Conservation (phyloP, 2,113 vertebrate genomes). For the Prunella fulvescens region DNA sequence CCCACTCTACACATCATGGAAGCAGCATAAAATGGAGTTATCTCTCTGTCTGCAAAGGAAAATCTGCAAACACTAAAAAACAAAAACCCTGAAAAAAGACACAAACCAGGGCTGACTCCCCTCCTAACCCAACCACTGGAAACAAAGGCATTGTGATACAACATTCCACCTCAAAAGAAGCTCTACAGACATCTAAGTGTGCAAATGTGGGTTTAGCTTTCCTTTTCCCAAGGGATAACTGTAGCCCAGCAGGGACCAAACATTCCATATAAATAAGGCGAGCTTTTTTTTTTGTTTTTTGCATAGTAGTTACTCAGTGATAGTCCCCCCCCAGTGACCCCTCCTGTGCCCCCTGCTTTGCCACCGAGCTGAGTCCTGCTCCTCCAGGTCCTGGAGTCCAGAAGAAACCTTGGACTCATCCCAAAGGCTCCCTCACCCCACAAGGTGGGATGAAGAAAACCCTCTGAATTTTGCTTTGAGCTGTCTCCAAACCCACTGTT, state of each 20-base stretch:
- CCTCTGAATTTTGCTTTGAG: neutral
- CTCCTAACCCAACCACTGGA: neutral
- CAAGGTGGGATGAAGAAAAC: neutral
- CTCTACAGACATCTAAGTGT: slow-evolving; percentile 1
- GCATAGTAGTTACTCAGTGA: slow-evolving; percentile 78
- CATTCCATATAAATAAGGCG: slow-evolving; percentile 73
- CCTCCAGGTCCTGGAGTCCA: neutral
- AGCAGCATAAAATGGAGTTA: slow-evolving; percentile 43
- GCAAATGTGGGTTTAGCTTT: slow-evolving; percentile 44
- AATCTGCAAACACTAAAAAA: neutral
- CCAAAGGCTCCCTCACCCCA: neutral
- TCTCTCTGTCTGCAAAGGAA: slow-evolving; percentile 28
- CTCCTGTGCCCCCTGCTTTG: slow-evolving; percentile 50
- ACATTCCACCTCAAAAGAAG: slow-evolving; percentile 18
- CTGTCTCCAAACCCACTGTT: neutral
- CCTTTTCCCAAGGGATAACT: slow-evolving; percentile 24
- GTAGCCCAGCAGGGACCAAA: slow-evolving; percentile 38
- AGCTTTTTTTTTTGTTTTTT: slow-evolving; percentile 72
- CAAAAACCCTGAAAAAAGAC: neutral
- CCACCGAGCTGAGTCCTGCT: slow-evolving; percentile 59
- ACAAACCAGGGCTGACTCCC: neutral
- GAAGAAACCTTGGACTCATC: neutral
- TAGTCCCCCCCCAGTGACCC: slow-evolving; percentile 47
- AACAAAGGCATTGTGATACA: neutral
- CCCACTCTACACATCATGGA: neutral